Percentiles rank a stretch among this genome's conserved stretches.
phyloP scores from a whole-genome alignment of 1,140 invertebrate genomes.

The Goniozus legneri region DNA sequence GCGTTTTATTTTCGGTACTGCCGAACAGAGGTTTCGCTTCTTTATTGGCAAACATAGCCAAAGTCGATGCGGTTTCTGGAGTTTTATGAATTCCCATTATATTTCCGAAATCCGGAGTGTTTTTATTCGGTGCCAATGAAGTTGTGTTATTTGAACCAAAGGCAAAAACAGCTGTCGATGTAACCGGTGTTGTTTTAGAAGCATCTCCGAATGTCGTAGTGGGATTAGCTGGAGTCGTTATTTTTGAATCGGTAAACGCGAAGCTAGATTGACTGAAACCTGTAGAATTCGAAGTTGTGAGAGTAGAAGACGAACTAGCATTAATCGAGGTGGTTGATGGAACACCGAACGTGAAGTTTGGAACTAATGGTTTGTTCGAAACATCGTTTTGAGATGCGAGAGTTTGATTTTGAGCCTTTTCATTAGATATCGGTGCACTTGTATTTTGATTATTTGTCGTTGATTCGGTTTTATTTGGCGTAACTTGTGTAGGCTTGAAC shows the following conservation, averaged over 20 bases:
- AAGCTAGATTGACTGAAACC: constrained; percentile 26
- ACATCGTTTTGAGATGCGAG: constrained; percentile 3
- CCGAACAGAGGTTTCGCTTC: constrained; percentile 29
- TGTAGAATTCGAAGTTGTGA: constrained; percentile 26
- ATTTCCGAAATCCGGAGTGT: too few relatives aligned
- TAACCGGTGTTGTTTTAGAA: too few relatives aligned
- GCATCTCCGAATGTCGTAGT: too few relatives aligned
- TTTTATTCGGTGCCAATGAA: too few relatives aligned
- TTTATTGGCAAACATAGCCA: constrained; percentile 17
- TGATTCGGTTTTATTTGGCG: constrained; percentile 1
- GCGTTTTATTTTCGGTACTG: constrained; percentile 14
- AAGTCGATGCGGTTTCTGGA: too few relatives aligned
- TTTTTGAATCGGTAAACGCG: constrained; percentile 24
- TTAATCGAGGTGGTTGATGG: constrained; percentile 8
- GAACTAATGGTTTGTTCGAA: constrained; percentile 10
- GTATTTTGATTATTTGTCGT: neutral
- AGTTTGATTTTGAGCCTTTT: neutral
- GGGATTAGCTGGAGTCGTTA: constrained; percentile 3
- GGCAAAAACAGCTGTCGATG: constrained; percentile 13
- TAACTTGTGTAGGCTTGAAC: too few relatives aligned
- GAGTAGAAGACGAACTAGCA: constrained; percentile 6
- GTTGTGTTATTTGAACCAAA: constrained; percentile 21
- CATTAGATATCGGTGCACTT: neutral
- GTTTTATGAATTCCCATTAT: too few relatives aligned
- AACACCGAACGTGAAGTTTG: constrained; percentile 47